Conservation (phyloP, 2,113 vertebrate genomes). For the Pteropus alecto region DNA sequence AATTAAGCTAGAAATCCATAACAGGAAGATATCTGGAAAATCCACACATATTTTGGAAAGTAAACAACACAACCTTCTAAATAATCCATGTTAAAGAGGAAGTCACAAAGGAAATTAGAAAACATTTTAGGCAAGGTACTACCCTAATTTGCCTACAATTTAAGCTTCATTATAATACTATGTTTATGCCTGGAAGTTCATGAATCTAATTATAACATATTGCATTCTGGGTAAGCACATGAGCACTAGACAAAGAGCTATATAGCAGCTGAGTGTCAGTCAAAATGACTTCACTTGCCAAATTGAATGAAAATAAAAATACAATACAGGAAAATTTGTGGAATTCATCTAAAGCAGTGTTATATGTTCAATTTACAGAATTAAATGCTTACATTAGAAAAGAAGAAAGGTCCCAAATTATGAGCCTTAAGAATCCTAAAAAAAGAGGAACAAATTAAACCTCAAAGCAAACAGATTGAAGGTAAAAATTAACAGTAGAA, state of each 20-base stretch:
- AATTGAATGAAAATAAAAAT: not conserved
- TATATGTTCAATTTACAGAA: not conserved
- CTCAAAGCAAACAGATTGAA: constrained; percentile 25
- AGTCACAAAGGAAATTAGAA: not conserved
- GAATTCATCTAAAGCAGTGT: not conserved
- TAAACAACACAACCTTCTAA: not conserved
- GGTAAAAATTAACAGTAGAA: not conserved
- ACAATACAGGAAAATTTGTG: not conserved
- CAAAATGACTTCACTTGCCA: too few species aligned
- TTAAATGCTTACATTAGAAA: not conserved
- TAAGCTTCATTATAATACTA: too few species aligned
- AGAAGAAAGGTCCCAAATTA: not conserved
- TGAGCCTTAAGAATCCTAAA: not conserved
- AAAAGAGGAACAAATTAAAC: constrained; percentile 33
- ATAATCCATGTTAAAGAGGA: not conserved
- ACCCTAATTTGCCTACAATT: too few species aligned
- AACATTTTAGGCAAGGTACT: not conserved
- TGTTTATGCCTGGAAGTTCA: too few species aligned
- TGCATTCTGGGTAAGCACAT: too few species aligned
- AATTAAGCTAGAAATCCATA: not conserved
- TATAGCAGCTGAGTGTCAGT: too few species aligned
- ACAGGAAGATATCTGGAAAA: not conserved
- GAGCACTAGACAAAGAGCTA: too few species aligned
- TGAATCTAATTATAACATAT: too few species aligned
- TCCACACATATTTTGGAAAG: not conserved